Evolutionary conservation across 1,140 invertebrate species (phyloP).

Genomic region (Zophobas morio): DNA sequence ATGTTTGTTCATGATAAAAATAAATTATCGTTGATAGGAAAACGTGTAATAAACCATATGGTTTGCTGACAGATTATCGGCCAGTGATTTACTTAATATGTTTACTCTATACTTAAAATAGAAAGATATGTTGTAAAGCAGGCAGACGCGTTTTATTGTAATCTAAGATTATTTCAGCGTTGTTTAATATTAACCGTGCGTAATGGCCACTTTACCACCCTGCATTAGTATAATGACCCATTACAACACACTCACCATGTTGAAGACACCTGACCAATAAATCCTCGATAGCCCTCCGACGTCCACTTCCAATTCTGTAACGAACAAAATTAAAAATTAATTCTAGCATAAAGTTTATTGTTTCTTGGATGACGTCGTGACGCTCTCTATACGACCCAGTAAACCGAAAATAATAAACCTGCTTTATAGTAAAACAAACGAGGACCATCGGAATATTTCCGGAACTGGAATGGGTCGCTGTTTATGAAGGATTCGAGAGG

Average conservation of each 20-base stretch:
- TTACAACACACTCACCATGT: no score
- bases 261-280: no score
- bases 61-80: conserved; percentile 9
- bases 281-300: no score
- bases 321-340: no score
- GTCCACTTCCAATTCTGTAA: no score
- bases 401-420: conserved; percentile 46
- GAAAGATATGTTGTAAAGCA: not conserved
- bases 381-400: conserved; percentile 11
- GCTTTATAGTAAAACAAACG: conserved; percentile 44
- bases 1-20: not conserved
- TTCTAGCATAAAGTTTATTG: not conserved
- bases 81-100: conserved; percentile 27
- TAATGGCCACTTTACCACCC: no score
- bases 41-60: conserved; percentile 21
- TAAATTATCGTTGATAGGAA: conserved; percentile 3
- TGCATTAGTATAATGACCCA: no score
- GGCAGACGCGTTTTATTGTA: not conserved
- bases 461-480: conserved; percentile 19
- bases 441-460: conserved; percentile 39
- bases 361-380: not conserved
- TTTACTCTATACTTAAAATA: not conserved
- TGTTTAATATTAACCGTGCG: no score
- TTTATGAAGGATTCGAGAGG: conserved; percentile 41
- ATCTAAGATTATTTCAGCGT: no score